These are phyloP conservation scores for Ceratina japonica DNA, from an alignment of 1,140 invertebrate genomes.

Conservation along the genomic window DNA sequence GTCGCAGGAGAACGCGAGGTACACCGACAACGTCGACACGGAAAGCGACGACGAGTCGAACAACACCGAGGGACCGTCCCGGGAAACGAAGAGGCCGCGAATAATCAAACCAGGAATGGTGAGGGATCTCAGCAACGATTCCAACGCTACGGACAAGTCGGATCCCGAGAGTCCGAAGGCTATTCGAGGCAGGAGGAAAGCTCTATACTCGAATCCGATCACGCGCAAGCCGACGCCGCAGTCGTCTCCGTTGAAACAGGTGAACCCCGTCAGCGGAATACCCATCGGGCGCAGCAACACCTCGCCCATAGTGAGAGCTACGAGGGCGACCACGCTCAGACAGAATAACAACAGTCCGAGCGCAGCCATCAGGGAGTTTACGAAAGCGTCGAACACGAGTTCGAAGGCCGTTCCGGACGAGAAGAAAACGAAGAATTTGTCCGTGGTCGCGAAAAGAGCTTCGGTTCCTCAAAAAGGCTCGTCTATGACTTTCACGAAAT, in stretches of 20 bases:
- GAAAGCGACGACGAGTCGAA: constrained; percentile 67
- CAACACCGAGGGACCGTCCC: constrained; percentile 79
- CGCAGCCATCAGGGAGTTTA: constrained; percentile 23
- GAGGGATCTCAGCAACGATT: constrained; percentile 72
- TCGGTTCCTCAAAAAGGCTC: constrained; percentile 70
- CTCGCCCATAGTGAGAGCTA: constrained; percentile 73
- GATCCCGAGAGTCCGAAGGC: constrained; percentile 81
- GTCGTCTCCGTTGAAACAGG: constrained; percentile 72
- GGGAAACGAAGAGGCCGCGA: constrained; percentile 81
- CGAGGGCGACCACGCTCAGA: constrained; percentile 71
- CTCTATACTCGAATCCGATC: constrained; percentile 81
- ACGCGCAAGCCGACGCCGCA: constrained; percentile 71
- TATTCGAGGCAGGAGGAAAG: constrained; percentile 88
- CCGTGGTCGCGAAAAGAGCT: constrained; percentile 60
- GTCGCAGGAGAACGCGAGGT: constrained; percentile 20
- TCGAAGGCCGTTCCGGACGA: constrained; percentile 58
- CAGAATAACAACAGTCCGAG: constrained; percentile 69
- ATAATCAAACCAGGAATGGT: constrained; percentile 73
- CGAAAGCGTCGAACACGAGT: constrained; percentile 59
- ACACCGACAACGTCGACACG: constrained; percentile 47
- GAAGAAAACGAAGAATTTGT: constrained; percentile 27
- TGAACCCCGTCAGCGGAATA: constrained; percentile 63
- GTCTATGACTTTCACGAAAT: constrained; percentile 57
- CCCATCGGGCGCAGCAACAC: constrained; percentile 75
- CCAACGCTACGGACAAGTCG: constrained; percentile 66